A percentile compares a stretch with the other conserved stretches of the same genome.
Evolutionary conservation across 1,140 invertebrate genomes (phyloP).

Genomic region (Bombus sylvicola): DNA sequence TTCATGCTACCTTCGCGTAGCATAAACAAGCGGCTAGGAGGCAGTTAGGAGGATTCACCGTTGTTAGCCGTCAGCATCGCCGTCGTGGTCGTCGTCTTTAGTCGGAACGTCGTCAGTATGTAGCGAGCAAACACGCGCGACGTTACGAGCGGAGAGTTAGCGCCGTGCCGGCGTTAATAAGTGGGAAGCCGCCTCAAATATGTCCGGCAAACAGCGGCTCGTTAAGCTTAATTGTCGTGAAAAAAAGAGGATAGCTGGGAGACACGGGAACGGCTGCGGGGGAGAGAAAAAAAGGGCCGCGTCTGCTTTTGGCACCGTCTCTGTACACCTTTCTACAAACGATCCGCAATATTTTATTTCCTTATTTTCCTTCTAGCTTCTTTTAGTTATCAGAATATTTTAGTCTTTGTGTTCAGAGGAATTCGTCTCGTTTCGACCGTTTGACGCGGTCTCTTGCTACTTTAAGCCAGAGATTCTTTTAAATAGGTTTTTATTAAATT

Average conservation of each 20-base stretch:
- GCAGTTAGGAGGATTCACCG: slow-evolving; percentile 35
- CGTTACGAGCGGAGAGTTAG: slow-evolving; percentile 69
- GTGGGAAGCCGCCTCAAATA: slow-evolving; percentile 76
- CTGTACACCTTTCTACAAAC: slow-evolving; percentile 38
- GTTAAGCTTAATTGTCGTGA: slow-evolving; percentile 75
- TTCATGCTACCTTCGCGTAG: neutral
- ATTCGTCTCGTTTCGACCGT: neutral
- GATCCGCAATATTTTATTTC: slow-evolving; percentile 37
- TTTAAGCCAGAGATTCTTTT: neutral
- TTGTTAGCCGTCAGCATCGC: slow-evolving; percentile 36
- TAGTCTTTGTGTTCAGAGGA: neutral
- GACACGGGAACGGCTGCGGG: neutral
- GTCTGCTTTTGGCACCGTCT: slow-evolving; percentile 53
- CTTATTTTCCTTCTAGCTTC: neutral
- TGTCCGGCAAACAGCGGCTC: slow-evolving; percentile 73
- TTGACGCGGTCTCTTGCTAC: neutral
- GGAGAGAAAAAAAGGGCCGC: slow-evolving; percentile 5
- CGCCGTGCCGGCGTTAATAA: slow-evolving; percentile 73
- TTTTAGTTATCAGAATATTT: neutral
- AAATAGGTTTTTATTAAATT: neutral
- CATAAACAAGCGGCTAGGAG: slow-evolving; percentile 48
- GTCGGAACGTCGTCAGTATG: slow-evolving; percentile 51
- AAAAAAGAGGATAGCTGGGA: slow-evolving; percentile 53
- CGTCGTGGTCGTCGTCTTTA: slow-evolving; percentile 30
- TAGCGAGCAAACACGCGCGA: slow-evolving; percentile 69